Base-by-base conservation (phyloP, 2,797 vertebrate species). In the Phataginus tricuspis region DNA sequence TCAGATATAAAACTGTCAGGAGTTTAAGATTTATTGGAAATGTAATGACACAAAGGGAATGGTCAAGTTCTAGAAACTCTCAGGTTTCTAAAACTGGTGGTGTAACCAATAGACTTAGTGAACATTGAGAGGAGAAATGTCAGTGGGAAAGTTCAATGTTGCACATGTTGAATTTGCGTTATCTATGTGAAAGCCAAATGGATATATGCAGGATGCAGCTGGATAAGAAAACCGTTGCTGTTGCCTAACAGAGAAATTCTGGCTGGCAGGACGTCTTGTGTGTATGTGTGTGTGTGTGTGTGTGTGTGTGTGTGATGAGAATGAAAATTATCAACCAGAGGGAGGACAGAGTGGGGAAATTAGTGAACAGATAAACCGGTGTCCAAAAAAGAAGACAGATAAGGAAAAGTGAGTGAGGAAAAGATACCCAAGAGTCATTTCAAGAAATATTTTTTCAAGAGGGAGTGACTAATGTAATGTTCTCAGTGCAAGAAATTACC, bases 131-230 rank as follows among this genome's bases (percentile, higher is more conserved):
- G 55, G 49, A 72, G 59, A 82, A 68, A 42, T 64, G 14, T 93
- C 69, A 45, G 59, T 93, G 86, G 84, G 77, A 91, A 97, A 91
- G 25, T 19, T 80, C 37, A 78, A 37, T 15, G 69, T 95, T 71
- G 53, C 59, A 66, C 25, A 86, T 37, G 13, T 31, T 91, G 61
- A 92, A 34, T 57, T 79, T 90, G 69, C 64, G 72, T 83, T 85
- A 90, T 72, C 85, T 79, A 79, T 80, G 57, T 80, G 64, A 94
- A 91, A 71, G 13, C 10, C 27, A 71, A 91, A 93, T 86, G 66
- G 34, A 31, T 51, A 8, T 49, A 53, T n/a, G 14, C 18, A 94
- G 57, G 21, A 84, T 66, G 63, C 34, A 83, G 63, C 51, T 95
- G 59, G 72, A 55, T 69, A 69, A 71, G 31, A 91, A 91, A 39